These are phyloP conservation scores for Erannis defoliaria DNA, from an alignment of 2,888 invertebrate genomes.

Conservation along the genomic window DNA sequence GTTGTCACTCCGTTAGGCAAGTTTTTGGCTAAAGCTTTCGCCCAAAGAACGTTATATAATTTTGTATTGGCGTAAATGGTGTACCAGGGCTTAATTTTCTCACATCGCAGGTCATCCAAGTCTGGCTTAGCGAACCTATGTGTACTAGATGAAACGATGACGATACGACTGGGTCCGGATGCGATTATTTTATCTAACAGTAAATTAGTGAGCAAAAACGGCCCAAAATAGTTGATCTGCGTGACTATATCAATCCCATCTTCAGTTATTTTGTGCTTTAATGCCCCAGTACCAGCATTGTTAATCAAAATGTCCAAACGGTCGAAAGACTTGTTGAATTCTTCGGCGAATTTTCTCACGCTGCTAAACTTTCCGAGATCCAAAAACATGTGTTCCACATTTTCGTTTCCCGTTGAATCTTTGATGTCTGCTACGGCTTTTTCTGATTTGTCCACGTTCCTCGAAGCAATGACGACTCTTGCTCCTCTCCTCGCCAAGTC, in stretches of 20 bases:
- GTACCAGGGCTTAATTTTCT: constrained; percentile 55
- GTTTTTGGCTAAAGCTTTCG: constrained; percentile 70
- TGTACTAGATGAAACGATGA: constrained; percentile 73
- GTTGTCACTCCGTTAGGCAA: constrained; percentile 88
- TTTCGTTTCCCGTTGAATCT: constrained; percentile 89
- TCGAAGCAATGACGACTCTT: constrained; percentile 90
- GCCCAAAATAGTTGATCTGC: constrained; percentile 90
- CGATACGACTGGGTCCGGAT: constrained; percentile 74
- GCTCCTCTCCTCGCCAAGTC: constrained; percentile 91
- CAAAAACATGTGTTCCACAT: constrained; percentile 86
- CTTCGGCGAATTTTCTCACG: constrained; percentile 87
- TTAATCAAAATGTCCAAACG: constrained; percentile 88
- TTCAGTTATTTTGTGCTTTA: constrained; percentile 73
- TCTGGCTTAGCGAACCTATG: constrained; percentile 82
- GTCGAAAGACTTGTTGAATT: constrained; percentile 80
- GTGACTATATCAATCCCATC: constrained; percentile 88
- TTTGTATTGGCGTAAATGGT: constrained; percentile 80
- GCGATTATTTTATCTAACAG: constrained; percentile 79
- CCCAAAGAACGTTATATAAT: constrained; percentile 72
- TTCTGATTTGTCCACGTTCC: constrained; percentile 90
- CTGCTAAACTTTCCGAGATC: constrained; percentile 83
- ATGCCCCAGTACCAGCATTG: constrained; percentile 85
- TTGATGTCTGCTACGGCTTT: constrained; percentile 89
- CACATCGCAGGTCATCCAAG: constrained; percentile 53
- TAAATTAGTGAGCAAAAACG: constrained; percentile 90